Conservation (phyloP, 2,113 vertebrate species). For the Chaenocephalus aceratus region DNA sequence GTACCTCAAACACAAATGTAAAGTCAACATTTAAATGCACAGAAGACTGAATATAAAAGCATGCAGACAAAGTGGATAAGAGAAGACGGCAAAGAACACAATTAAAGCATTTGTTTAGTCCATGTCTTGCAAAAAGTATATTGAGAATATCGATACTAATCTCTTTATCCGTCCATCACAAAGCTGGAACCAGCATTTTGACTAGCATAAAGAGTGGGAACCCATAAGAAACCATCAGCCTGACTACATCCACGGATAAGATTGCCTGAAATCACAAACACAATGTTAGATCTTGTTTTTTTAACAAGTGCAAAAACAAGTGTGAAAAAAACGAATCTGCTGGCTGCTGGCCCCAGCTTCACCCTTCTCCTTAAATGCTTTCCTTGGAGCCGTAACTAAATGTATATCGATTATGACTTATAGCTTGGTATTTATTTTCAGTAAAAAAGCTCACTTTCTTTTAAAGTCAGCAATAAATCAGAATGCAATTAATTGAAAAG, state of each 20-base stretch:
- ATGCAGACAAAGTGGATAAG: neutral
- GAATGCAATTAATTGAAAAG: slow-evolving; percentile 1
- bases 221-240: neutral
- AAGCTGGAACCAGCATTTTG: neutral
- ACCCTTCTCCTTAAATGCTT: neutral
- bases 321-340: neutral
- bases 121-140: neutral
- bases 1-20: neutral
- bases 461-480: neutral
- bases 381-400: neutral
- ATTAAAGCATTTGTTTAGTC: too few relatives aligned
- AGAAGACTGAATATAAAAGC: neutral
- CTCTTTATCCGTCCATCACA: neutral
- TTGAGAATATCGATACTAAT: neutral
- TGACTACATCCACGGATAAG: neutral
- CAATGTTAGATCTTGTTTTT: neutral
- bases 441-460: neutral
- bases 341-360: neutral
- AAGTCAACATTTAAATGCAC: neutral
- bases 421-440: neutral
- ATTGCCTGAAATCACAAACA: neutral
- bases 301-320: neutral
- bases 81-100: neutral
- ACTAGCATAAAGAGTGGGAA: neutral
- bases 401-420: neutral